Evolutionary conservation across 2,113 vertebrate species (phyloP), one percentile per base, ranked within the genome.

Genomic region (Eulacestoma nigropectus): DNA sequence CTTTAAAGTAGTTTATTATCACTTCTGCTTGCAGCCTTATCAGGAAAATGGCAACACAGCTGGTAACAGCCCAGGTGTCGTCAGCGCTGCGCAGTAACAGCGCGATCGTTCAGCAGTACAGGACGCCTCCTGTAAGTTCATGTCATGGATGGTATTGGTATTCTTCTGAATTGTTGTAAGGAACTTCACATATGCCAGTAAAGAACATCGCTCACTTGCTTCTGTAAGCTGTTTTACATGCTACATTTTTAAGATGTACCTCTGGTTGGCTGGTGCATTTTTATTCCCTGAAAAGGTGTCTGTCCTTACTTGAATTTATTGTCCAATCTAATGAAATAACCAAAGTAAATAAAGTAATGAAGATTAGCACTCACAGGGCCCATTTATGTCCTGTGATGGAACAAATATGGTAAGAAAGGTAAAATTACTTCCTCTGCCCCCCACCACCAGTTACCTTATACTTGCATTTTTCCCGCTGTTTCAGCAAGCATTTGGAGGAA

Each of bases 1-100:
- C 7, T 86, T 69, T 76, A 42, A 94, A 86, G 21, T 33, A 47
- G 8, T 44, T 68, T 53, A 17, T 73, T 52, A 19, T 62, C 13
- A 30, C 63, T 93, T 97, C 21, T 93, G 25, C 27, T 81, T 96
- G 47, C 96, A 99, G 99, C 70, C 98, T 99, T 11, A 98, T 99
- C 91, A 98, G 98, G 87, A 98, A 98, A 88, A 99, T 99, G 99
- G 99, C 99, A 42, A 98, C 99, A 37, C 99, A 99, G 97, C 98
- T 99, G 91, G 99, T 99, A n/a, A 98, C 99, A 7, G 96, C 99
- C 19, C 99, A 99, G 84, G 98, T 99, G 97, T 99, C 99, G 68
- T 99, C 99, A 16, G 75, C 98, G 35, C 97, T 99, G 86, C 99
- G 98, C 98, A 98, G 97, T 67, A 98, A 97, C 67, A 97, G 95